Conservation (phyloP, 2,113 vertebrate genomes). For the Tauraco erythrolophus region DNA sequence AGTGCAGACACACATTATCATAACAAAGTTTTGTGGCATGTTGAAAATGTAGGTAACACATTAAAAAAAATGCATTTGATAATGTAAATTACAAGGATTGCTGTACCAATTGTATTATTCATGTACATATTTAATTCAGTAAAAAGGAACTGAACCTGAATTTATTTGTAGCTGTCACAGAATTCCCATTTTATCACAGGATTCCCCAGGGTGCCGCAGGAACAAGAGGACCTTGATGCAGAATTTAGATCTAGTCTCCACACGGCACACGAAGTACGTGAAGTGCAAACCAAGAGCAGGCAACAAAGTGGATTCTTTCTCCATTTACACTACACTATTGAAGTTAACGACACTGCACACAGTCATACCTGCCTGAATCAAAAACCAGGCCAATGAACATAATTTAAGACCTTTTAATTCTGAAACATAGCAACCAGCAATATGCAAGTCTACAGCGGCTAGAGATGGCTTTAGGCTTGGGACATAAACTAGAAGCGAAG, state of each 20-base stretch:
- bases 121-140: slow-evolving; percentile 59
- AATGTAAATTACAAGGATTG: slow-evolving; percentile 11
- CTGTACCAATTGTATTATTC: slow-evolving; percentile 42
- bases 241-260: slow-evolving; percentile 18
- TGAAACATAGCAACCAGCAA: not conserved
- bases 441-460: not conserved
- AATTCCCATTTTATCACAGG: slow-evolving; percentile 22
- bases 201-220: not conserved
- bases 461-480: not conserved
- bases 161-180: slow-evolving; percentile 37
- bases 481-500: not conserved
- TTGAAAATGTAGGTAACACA: not conserved
- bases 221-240: slow-evolving; percentile 42
- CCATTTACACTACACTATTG: not conserved
- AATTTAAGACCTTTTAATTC: not conserved
- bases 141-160: slow-evolving; percentile 42
- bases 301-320: not conserved
- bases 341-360: not conserved
- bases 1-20: not conserved
- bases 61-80: not conserved
- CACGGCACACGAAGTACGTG: fast-evolving
- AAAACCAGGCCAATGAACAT: not conserved
- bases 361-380: not conserved
- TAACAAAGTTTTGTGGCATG: not conserved
- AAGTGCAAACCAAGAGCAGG: not conserved